phyloP scores from a whole-genome alignment of 1,140 invertebrate species.

The Drosophila parabipectinata region DNA sequence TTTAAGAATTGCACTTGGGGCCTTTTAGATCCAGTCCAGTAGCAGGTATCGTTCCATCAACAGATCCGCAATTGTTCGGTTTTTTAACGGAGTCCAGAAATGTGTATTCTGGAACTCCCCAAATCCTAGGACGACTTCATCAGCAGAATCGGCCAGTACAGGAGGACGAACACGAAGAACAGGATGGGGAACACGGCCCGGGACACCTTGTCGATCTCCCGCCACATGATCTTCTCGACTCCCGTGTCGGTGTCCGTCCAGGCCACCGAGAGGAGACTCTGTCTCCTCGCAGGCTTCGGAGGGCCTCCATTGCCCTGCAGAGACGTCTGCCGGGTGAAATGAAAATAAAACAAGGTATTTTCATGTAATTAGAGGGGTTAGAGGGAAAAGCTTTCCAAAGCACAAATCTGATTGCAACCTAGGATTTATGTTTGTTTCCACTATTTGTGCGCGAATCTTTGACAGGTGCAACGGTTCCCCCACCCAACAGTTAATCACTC shows the following conservation, averaged over 20 bases:
- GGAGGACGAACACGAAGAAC: slow-evolving; percentile 89
- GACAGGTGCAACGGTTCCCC: slow-evolving; percentile 49
- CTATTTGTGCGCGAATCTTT: slow-evolving; percentile 4
- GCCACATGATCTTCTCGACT: slow-evolving; percentile 88
- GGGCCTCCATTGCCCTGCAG: slow-evolving; percentile 82
- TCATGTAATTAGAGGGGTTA: no score
- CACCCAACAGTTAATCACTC: slow-evolving; percentile 40
- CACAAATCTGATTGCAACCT: neutral
- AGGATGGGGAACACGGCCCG: slow-evolving; percentile 90
- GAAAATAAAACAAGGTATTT: no score
- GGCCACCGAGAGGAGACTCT: slow-evolving; percentile 84
- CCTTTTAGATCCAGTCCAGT: slow-evolving; percentile 28
- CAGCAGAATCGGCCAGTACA: slow-evolving; percentile 90
- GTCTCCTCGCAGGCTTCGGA: slow-evolving; percentile 76
- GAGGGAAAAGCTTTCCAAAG: no score
- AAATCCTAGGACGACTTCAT: slow-evolving; percentile 86
- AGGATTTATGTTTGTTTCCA: slow-evolving; percentile 5
- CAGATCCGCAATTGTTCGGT: slow-evolving; percentile 2
- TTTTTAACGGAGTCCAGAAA: slow-evolving; percentile 84
- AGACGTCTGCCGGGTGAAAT: slow-evolving; percentile 60
- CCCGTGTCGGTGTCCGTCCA: slow-evolving; percentile 87
- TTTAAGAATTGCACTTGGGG: slow-evolving; percentile 37
- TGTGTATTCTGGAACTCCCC: slow-evolving; percentile 78
- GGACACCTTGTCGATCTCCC: slow-evolving; percentile 88
- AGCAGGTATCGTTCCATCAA: slow-evolving; percentile 21